These are phyloP conservation scores for Clivina fossor DNA, from an alignment of 2,888 invertebrate species.

Conservation along the genomic window DNA sequence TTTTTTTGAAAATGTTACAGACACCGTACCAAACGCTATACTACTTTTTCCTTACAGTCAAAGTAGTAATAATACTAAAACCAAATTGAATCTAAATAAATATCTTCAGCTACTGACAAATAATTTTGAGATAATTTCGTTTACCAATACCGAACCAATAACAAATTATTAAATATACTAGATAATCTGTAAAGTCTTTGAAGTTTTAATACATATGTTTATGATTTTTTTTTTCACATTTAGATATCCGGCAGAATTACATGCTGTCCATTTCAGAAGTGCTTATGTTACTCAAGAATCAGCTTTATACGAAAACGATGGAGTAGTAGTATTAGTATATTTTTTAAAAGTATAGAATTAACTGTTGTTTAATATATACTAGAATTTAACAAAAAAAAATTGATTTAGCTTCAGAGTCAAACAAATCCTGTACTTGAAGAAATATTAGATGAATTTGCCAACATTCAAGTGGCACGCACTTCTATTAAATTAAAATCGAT, in stretches of 20 bases:
- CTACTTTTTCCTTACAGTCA: too few species aligned
- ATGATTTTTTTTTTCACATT: constrained; percentile 37
- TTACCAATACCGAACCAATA: too few species aligned
- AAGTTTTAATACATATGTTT: too few species aligned
- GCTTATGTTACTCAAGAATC: constrained; percentile 63
- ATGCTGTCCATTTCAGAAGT: constrained; percentile 61
- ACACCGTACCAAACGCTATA: too few species aligned
- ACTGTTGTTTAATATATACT: background rate
- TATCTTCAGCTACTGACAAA: too few species aligned
- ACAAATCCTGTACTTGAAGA: constrained; percentile 53
- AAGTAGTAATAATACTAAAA: too few species aligned
- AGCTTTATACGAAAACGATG: constrained; percentile 61
- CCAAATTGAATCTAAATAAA: too few species aligned
- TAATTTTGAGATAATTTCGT: too few species aligned
- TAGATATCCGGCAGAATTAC: constrained; percentile 65
- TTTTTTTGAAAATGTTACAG: too few species aligned
- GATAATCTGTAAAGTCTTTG: too few species aligned
- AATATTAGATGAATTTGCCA: constrained; percentile 55
- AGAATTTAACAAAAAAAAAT: constrained; percentile 2
- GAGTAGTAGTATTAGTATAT: constrained; percentile 61
- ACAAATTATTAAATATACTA: too few species aligned
- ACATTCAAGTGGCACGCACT: constrained; percentile 57
- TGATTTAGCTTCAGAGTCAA: constrained; percentile 55
- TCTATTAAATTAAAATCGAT: constrained; percentile 56
- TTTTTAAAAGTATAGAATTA: constrained; percentile 53